These are phyloP conservation scores for Romanogobio albipinnatus DNA, from an alignment of 2,113 vertebrate species.

Conservation along the genomic window DNA sequence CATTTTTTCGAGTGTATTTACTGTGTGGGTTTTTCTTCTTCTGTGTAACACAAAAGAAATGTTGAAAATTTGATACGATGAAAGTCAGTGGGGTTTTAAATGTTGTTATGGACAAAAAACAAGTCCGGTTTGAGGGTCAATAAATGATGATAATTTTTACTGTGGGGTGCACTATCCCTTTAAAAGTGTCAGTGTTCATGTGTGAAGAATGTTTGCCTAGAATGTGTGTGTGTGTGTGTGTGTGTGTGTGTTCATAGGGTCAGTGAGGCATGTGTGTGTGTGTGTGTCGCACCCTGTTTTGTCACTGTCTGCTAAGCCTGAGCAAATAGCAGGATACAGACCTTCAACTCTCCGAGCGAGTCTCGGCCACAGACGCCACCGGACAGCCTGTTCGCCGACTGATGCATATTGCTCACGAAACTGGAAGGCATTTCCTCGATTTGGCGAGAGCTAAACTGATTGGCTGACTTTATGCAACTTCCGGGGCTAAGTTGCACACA, in stretches of 20 bases:
- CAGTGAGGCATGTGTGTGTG: constrained; percentile 22
- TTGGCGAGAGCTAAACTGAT: neutral
- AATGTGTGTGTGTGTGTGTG: neutral
- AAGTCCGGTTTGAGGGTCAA: neutral
- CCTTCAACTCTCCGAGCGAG: constrained; percentile 22
- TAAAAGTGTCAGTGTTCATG: neutral
- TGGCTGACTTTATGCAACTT: neutral
- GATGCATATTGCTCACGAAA: neutral
- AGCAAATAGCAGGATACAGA: constrained; percentile 45
- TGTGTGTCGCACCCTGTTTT: constrained; percentile 22
- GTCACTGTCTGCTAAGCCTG: constrained; percentile 41
- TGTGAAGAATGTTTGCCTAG: neutral
- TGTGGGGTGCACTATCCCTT: neutral
- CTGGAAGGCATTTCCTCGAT: neutral
- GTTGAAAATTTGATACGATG: neutral
- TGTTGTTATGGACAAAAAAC: neutral
- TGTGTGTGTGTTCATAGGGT: neutral
- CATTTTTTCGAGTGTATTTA: too few relatives aligned
- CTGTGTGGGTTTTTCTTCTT: too few relatives aligned
- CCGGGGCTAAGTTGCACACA: neutral
- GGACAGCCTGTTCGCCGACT: neutral
- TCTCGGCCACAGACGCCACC: neutral
- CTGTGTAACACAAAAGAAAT: too few relatives aligned
- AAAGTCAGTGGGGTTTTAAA: neutral
- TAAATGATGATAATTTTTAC: neutral